Evolutionary conservation across 2,888 invertebrate genomes (phyloP), one percentile per base, ranked within the genome.

Genomic region (Parelbella ahira): DNA sequence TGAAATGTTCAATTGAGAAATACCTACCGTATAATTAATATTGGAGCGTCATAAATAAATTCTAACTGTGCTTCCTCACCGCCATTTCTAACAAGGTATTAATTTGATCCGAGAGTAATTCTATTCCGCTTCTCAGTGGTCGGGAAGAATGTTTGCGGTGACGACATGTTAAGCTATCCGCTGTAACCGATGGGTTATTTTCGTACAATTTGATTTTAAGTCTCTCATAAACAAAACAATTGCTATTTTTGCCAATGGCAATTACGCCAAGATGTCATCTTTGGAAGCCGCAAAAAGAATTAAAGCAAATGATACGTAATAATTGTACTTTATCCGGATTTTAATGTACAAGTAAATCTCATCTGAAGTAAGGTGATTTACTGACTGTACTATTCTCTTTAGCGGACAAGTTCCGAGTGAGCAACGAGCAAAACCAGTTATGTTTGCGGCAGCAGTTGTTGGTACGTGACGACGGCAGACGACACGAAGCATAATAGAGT

Each of bases 111-210:
- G 32, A 45, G 44, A 46, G 50, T 49, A 54, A 53, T 44, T 45
- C 43, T 48, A 54, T 50, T 44, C 45, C 47, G 27, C 36, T 44
- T 33, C 36, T 37, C 34, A 45, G 45, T 25, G 45, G 43, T 36
- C 43, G 44, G 47, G 49, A 51, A 50, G 58, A 62, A 55, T 53
- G 50, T n/a, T n/a, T n/a, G n/a, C 50, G 55, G 53, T 57, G 49
- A 41, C 52, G 51, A 49, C 49, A 46, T 58, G 54, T 56, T 52
- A 53, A 54, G 52, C 54, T 48, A 53, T 52, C 55, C 51, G 23
- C 29, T 25, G 32, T 44, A 39, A 32, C 39, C 23, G 25, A 39
- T 21, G 30, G 24, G 32, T 7, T 32, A 39, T 20, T 39, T 39
- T 25, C 33, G 12, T 25, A 25, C 10, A 5, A 23, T 25, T 33